phyloP scores from a whole-genome alignment of 2,797 vertebrate species.

The Novumbra hubbsi region DNA sequence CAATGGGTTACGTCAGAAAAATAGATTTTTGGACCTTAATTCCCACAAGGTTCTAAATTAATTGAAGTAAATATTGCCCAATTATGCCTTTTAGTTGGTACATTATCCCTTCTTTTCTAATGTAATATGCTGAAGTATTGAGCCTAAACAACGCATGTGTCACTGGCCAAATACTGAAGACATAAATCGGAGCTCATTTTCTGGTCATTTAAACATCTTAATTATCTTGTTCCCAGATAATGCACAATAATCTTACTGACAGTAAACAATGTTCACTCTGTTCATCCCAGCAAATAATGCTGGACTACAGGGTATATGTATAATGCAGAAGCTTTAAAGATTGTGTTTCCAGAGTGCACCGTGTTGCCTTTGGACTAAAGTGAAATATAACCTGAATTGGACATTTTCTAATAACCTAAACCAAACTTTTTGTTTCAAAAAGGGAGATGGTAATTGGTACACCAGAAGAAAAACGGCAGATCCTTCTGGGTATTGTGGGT shows the following conservation, averaged over 20 bases:
- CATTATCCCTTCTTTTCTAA: no score
- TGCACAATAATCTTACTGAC: conserved; percentile 15
- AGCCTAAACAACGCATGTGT: background rate
- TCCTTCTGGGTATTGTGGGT: conserved; percentile 80
- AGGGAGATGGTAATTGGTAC: conserved; percentile 78
- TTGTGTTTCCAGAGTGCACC: conserved; percentile 62
- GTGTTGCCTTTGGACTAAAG: conserved; percentile 72
- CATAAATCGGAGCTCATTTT: background rate
- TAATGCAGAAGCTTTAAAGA: conserved; percentile 68
- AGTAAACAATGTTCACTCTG: conserved; percentile 45
- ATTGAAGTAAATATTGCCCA: no score
- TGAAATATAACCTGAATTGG: conserved; percentile 83
- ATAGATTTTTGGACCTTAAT: no score
- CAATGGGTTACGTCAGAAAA: no score
- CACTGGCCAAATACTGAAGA: background rate
- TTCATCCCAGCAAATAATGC: conserved; percentile 56
- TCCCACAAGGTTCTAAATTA: no score
- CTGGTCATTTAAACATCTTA: conserved; percentile 17
- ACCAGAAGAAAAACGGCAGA: conserved; percentile 75
- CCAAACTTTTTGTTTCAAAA: conserved; percentile 80
- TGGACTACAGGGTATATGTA: conserved; percentile 71
- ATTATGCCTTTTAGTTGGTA: no score
- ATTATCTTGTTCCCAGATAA: no score
- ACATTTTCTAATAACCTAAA: conserved; percentile 83
- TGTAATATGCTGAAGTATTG: no score